A percentile compares a stretch with the other conserved stretches of the same genome.
Conservation (phyloP, 2,888 invertebrate species). For the Ctena decussata region DNA sequence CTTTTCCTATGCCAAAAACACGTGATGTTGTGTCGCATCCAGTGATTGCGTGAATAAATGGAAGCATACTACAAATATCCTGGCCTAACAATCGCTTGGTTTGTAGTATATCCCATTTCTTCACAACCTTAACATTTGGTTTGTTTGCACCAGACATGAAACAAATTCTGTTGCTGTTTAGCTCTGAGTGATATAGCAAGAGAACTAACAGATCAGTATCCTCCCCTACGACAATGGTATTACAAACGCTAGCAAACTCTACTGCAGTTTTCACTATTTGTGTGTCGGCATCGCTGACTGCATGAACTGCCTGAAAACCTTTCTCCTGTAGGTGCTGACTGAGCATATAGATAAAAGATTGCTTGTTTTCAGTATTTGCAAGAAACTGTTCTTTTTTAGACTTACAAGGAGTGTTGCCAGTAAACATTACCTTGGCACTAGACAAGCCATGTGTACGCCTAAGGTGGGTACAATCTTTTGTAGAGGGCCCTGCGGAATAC, state of each 20-base stretch:
- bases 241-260: not conserved
- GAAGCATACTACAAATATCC: slow-evolving; percentile 37
- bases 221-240: slow-evolving; percentile 20
- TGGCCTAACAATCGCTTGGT: slow-evolving; percentile 32
- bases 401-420: slow-evolving; percentile 22
- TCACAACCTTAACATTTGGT: not conserved
- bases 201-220: slow-evolving; percentile 47
- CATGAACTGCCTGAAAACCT: slow-evolving; percentile 6
- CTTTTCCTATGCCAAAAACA: slow-evolving; percentile 56
- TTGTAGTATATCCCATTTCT: slow-evolving; percentile 60
- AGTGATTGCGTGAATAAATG: slow-evolving; percentile 60
- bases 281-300: slow-evolving; percentile 33
- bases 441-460: slow-evolving; percentile 1
- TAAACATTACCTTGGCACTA: slow-evolving; percentile 34
- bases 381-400: slow-evolving; percentile 44
- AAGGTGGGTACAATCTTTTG: slow-evolving; percentile 37
- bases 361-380: slow-evolving; percentile 40
- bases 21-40: slow-evolving; percentile 68
- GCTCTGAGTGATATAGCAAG: slow-evolving; percentile 5
- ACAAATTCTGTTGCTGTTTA: not conserved
- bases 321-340: not conserved
- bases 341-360: slow-evolving; percentile 28
- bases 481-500: slow-evolving; percentile 21
- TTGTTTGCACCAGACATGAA: not conserved
- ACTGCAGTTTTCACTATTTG: slow-evolving; percentile 37